phyloP scores from a whole-genome alignment of 2,113 vertebrate species.

The Ptychochromis oligacanthus region DNA sequence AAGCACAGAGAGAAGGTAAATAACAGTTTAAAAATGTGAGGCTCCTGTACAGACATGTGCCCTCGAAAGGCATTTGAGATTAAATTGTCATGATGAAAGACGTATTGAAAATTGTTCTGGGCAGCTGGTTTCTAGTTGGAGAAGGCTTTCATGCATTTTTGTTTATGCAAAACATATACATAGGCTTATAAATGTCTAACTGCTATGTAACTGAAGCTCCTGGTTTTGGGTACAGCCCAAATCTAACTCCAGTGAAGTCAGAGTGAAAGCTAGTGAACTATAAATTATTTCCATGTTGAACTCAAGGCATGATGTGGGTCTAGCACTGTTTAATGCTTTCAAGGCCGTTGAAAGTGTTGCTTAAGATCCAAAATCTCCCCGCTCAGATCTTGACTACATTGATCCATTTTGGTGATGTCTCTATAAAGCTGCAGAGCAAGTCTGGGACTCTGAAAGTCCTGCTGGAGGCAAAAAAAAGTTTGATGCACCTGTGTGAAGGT shows the following conservation, averaged over 20 bases:
- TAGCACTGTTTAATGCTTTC: slow-evolving; percentile 37
- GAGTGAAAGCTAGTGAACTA: slow-evolving; percentile 25
- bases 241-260: slow-evolving; percentile 29
- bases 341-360: slow-evolving; percentile 31
- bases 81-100: slow-evolving; percentile 73
- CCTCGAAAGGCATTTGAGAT: slow-evolving; percentile 57
- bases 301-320: slow-evolving; percentile 8
- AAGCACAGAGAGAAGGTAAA: slow-evolving; percentile 58
- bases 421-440: slow-evolving; percentile 23
- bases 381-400: slow-evolving; percentile 36
- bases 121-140: slow-evolving; percentile 41
- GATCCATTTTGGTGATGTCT: slow-evolving; percentile 36
- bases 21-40: slow-evolving; percentile 46
- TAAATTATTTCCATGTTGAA: slow-evolving; percentile 52
- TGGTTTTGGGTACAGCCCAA: slow-evolving; percentile 29
- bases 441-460: slow-evolving; percentile 6
- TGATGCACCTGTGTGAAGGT: slow-evolving; percentile 55
- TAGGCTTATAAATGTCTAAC: slow-evolving; percentile 20
- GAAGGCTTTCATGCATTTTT: slow-evolving; percentile 29
- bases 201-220: slow-evolving; percentile 27
- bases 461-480: slow-evolving; percentile 17
- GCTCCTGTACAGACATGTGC: slow-evolving; percentile 66
- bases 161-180: slow-evolving; percentile 49
- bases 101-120: slow-evolving; percentile 46
- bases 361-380: slow-evolving; percentile 17